phyloP scores from a whole-genome alignment of 1,140 invertebrate genomes.

The Diabrotica virgifera region DNA sequence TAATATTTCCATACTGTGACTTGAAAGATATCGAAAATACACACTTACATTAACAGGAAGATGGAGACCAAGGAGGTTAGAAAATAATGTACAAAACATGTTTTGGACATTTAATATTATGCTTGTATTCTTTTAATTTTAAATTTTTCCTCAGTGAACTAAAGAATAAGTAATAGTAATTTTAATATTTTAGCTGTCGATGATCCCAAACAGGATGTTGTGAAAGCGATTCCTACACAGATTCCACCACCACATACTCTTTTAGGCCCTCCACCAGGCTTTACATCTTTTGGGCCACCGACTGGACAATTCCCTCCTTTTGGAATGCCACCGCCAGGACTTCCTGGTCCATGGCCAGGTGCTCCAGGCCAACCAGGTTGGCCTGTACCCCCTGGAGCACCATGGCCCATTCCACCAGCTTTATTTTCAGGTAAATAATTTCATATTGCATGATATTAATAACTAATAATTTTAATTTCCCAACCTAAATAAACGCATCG shows the following conservation, averaged over 20 bases:
- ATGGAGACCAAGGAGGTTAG: too few species aligned
- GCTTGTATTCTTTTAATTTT: too few species aligned
- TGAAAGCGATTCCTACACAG: neutral
- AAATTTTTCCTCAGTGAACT: too few species aligned
- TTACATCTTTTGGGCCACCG: constrained; percentile 60
- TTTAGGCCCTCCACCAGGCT: constrained; percentile 25
- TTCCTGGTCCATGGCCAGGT: constrained; percentile 47
- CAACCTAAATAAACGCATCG: too few species aligned
- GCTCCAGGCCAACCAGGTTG: constrained; percentile 34
- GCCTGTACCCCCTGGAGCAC: constrained; percentile 47
- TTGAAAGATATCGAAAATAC: too few species aligned
- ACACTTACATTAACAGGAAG: too few species aligned
- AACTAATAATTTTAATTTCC: too few species aligned
- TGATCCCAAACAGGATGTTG: neutral
- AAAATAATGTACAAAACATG: too few species aligned
- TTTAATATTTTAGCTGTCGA: constrained; percentile 18
- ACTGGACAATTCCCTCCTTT: constrained; percentile 62
- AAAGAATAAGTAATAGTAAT: too few species aligned
- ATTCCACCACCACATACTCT: constrained; percentile 12
- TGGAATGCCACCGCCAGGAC: constrained; percentile 66
- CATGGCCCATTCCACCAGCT: constrained; percentile 60
- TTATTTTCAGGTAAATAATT: constrained; percentile 41
- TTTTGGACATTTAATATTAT: too few species aligned
- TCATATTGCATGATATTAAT: too few species aligned
- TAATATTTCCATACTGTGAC: too few species aligned